phyloP scores from a whole-genome alignment of 1,140 invertebrate genomes.

The Vanessa atalanta region DNA sequence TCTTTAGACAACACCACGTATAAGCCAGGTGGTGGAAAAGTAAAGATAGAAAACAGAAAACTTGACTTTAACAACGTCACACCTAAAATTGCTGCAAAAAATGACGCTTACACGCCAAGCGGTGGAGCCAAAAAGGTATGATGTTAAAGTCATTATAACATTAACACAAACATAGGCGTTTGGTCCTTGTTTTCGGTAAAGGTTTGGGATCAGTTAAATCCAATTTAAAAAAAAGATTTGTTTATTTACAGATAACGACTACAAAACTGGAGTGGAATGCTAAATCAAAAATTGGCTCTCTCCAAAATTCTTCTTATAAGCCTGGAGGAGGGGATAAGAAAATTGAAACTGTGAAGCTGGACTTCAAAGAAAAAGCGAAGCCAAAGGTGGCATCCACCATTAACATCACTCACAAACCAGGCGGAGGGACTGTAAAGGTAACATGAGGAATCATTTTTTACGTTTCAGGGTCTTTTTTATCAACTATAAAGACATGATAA shows the following conservation, averaged over 20 bases:
- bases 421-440: constrained; percentile 95
- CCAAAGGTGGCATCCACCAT: constrained; percentile 96
- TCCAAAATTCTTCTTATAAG: constrained; percentile 96
- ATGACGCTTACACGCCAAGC: constrained; percentile 92
- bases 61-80: constrained; percentile 90
- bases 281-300: constrained; percentile 94
- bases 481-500: background rate
- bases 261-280: constrained; percentile 96
- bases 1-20: constrained; percentile 95
- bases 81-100: constrained; percentile 93
- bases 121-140: constrained; percentile 95
- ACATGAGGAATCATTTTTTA: constrained; percentile 37
- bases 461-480: background rate
- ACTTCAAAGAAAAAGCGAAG: constrained; percentile 95
- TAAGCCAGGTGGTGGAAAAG: constrained; percentile 94
- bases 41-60: constrained; percentile 94
- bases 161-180: too few relatives aligned
- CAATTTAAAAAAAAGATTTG: background rate
- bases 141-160: too few relatives aligned
- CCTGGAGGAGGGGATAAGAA: constrained; percentile 96
- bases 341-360: constrained; percentile 93
- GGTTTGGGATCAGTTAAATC: too few relatives aligned
- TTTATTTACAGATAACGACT: constrained; percentile 85
- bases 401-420: constrained; percentile 93
- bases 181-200: too few relatives aligned